These are phyloP conservation scores for Megaustenia siamemsis DNA, from an alignment of 2,888 invertebrate genomes.

Conservation along the genomic window DNA sequence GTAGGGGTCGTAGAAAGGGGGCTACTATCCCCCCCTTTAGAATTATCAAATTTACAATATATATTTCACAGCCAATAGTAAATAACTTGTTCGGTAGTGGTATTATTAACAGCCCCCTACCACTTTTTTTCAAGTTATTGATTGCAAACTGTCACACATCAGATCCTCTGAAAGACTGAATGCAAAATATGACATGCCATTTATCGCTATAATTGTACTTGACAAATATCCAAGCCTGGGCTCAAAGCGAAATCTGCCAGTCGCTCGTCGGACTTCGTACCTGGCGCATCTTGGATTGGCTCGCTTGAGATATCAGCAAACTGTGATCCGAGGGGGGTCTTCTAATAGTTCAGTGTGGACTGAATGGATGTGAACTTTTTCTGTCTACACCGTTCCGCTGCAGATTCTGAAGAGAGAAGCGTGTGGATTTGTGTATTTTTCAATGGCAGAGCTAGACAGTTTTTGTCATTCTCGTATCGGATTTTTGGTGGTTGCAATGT, in stretches of 20 bases:
- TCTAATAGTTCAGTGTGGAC: conserved; percentile 1
- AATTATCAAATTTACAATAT: too few relatives aligned
- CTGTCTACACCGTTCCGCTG: background rate
- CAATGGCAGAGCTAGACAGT: too few relatives aligned
- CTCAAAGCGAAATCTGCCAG: conserved; percentile 44
- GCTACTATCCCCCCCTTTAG: conserved; percentile 12
- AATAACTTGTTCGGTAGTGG: background rate
- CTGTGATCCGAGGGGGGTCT: conserved; percentile 13
- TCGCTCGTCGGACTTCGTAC: conserved; percentile 37
- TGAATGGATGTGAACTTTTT: background rate
- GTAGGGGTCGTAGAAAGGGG: conserved; percentile 25
- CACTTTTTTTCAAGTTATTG: conserved; percentile 45
- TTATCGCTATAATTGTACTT: conserved; percentile 61
- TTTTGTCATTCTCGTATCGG: background rate
- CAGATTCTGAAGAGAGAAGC: background rate
- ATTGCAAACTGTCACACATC: conserved; percentile 57
- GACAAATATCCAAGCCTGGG: conserved; percentile 55
- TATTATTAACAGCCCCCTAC: background rate
- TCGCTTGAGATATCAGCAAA: conserved; percentile 37
- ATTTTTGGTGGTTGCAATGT: background rate
- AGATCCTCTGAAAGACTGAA: conserved; percentile 52
- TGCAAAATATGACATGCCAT: conserved; percentile 62
- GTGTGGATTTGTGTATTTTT: background rate
- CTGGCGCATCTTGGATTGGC: conserved; percentile 22
- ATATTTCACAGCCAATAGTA: too few relatives aligned